These are phyloP conservation scores for Muscina levida DNA, from an alignment of 2,888 invertebrate species.

Conservation along the genomic window DNA sequence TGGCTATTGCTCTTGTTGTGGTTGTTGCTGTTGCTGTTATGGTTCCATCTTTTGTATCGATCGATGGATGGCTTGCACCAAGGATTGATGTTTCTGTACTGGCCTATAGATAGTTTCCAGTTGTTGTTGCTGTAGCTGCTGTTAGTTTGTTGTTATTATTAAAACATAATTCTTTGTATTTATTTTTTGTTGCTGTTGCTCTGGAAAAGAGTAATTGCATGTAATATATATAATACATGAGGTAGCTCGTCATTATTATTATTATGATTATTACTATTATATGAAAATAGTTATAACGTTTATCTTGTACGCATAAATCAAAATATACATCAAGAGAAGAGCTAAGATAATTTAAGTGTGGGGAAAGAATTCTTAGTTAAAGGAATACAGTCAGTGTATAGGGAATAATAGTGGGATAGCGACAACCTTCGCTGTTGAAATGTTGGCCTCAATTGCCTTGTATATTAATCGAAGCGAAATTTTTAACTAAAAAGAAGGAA, in stretches of 20 bases:
- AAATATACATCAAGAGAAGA: neutral
- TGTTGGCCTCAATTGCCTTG: no score
- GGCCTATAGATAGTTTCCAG: conserved; percentile 8
- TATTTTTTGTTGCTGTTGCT: neutral
- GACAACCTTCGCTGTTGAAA: no score
- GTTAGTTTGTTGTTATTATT: conserved; percentile 35
- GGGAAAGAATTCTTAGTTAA: conserved; percentile 35
- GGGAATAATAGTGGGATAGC: no score
- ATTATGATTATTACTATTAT: no score
- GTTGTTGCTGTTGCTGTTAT: conserved; percentile 42
- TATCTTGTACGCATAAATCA: conserved; percentile 63
- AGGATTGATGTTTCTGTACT: conserved; percentile 42
- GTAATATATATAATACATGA: conserved; percentile 1
- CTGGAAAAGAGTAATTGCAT: conserved; percentile 57
- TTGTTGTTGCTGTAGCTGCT: conserved; percentile 17
- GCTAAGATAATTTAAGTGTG: conserved; percentile 43
- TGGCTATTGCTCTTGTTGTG: neutral
- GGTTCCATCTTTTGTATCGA: conserved; percentile 39
- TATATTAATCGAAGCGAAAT: no score
- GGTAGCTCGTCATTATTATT: conserved; percentile 11
- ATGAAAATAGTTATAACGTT: conserved; percentile 47
- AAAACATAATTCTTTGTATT: conserved; percentile 32
- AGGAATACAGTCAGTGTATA: no score
- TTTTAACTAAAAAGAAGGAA: no score
- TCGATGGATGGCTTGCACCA: conserved; percentile 28